Evolutionary conservation across 2,797 vertebrate genomes (phyloP), one percentile per base, ranked within the genome.

Genomic region (Margarornis squamiger): DNA sequence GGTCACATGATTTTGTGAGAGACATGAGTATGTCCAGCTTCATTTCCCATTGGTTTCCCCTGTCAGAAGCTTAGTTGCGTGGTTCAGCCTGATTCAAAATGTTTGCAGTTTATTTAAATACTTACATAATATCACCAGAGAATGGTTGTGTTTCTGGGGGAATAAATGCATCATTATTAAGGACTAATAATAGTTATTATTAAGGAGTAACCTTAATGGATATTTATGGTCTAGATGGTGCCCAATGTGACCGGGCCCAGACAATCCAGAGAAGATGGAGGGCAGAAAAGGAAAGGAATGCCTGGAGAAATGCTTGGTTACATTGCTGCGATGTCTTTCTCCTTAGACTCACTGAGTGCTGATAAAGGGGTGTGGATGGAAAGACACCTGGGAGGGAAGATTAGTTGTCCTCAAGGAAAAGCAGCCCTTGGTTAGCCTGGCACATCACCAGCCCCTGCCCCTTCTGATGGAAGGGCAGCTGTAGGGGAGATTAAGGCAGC

Each of bases 291-390:
- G 34, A 43, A 63, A 77, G 34, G 46, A 81, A 73, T 76, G 49
- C 30, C 78, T 86, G 18, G 7, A 78, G 24, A 48, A 24, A 48
- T 24, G 46, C 46, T 24, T 48, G 46, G 22, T 48, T 48, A 24
- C 13, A 14, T 24, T 48, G 46, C 52, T 84, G 68, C 2, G 0
- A 12, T 51, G n/a, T 34, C 45, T 86, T 95, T 88, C 48, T 66
- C 48, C 51, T 84, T 0, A 0, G n/a, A 43, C 51, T 84, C 0
- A 0, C 48, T 30, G 49, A 27, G 32, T 22, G 32, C 46, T 6
- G 3, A 0, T 0, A 12, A 20, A 51, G 68, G 39, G 29, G 24
- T 36, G 34, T 11, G 45, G n/a, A 48, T 45, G 49, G 34, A 30
- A 61, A 76, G 46, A 52, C 9, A 8, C 16, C 38, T 13, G 23